phyloP scores from a whole-genome alignment of 2,113 vertebrate genomes.

The Antechinus flavipes region DNA sequence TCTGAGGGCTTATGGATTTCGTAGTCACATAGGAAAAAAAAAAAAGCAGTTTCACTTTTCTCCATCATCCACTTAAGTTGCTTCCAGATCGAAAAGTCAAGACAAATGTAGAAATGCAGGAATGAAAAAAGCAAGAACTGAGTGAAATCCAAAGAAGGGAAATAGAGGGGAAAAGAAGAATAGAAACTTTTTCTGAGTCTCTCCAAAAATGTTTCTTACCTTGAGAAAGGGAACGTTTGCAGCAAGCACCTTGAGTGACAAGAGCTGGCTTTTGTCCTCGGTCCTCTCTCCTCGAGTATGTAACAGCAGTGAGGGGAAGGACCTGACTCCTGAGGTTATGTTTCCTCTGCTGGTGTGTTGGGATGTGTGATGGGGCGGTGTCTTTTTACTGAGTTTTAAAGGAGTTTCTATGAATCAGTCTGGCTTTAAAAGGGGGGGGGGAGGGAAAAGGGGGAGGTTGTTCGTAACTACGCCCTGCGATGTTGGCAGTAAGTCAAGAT shows the following conservation, averaged over 20 bases:
- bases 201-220: slow-evolving; percentile 75
- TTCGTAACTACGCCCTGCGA: slow-evolving; percentile 85
- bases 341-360: slow-evolving; percentile 80
- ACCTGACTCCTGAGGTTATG: slow-evolving; percentile 80
- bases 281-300: slow-evolving; percentile 27
- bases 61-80: neutral
- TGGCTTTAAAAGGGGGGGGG: slow-evolving; percentile 78
- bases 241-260: slow-evolving; percentile 58
- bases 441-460: slow-evolving; percentile 40
- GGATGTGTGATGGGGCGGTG: slow-evolving; percentile 83
- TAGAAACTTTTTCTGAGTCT: neutral
- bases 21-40: slow-evolving; percentile 21
- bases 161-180: neutral
- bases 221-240: neutral
- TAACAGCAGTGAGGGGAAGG: slow-evolving; percentile 79
- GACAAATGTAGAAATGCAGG: neutral
- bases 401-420: slow-evolving; percentile 90
- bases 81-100: slow-evolving; percentile 10
- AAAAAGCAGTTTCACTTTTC: neutral
- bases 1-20: neutral
- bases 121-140: neutral
- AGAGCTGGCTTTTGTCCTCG: slow-evolving; percentile 54
- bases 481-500: slow-evolving; percentile 83
- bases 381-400: slow-evolving; percentile 85
- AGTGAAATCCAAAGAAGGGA: neutral